phyloP scores from a whole-genome alignment of 1,140 invertebrate species.

The Scaptomyza pallida region DNA sequence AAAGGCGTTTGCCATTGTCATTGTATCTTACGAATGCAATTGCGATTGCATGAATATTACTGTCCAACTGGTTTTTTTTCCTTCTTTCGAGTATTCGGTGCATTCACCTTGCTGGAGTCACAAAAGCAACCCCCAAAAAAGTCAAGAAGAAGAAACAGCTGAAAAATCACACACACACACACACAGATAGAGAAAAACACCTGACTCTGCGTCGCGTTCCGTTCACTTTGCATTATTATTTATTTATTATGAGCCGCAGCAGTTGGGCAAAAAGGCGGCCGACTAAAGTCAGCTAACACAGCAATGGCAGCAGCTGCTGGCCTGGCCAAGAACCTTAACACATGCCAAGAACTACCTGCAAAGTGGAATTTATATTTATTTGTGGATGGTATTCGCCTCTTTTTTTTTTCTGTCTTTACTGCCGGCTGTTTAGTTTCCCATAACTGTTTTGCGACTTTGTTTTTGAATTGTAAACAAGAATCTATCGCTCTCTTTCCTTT shows the following conservation, averaged over 20 bases:
- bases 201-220: slow-evolving; percentile 50
- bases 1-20: slow-evolving; percentile 58
- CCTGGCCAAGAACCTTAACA: slow-evolving; percentile 15
- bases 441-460: slow-evolving; percentile 61
- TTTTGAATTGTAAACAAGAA: slow-evolving; percentile 69
- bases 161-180: not conserved
- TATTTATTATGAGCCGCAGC: slow-evolving; percentile 21
- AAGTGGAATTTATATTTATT: not conserved
- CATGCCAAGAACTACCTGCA: slow-evolving; percentile 19
- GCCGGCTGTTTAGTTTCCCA: slow-evolving; percentile 44
- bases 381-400: slow-evolving; percentile 47
- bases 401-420: slow-evolving; percentile 1
- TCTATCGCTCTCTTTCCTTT: slow-evolving; percentile 1
- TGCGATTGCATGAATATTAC: slow-evolving; percentile 62
- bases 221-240: slow-evolving; percentile 17
- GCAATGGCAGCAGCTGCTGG: slow-evolving; percentile 44
- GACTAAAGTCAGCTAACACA: slow-evolving; percentile 11
- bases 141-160: not conserved
- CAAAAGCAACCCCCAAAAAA: slow-evolving; percentile 50
- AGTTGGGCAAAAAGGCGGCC: slow-evolving; percentile 30
- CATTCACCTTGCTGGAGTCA: slow-evolving; percentile 61
- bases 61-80: slow-evolving; percentile 52
- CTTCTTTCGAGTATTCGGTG: slow-evolving; percentile 33
- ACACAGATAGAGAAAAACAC: slow-evolving; percentile 42
- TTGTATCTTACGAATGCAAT: slow-evolving; percentile 51